These are phyloP conservation scores for Bursaphelenchus okinawaensis DNA, from an alignment of 2,888 invertebrate genomes.

Conservation along the genomic window DNA sequence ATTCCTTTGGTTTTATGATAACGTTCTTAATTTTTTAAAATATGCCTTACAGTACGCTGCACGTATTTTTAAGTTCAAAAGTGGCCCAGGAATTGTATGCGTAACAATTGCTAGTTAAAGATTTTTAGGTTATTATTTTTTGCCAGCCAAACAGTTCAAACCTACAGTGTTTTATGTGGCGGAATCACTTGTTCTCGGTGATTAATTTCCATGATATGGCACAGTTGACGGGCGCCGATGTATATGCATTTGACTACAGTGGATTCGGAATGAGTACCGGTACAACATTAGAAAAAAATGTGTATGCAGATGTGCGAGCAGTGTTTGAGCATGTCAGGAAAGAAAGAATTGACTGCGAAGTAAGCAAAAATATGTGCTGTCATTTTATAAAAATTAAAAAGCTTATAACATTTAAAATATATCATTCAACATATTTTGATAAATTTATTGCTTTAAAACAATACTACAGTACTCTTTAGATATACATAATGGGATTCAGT, in stretches of 20 bases:
- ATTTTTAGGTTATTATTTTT: conserved; percentile 41
- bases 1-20: not conserved
- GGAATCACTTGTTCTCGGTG: not conserved
- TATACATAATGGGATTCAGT: conserved; percentile 45
- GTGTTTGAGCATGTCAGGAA: conserved; percentile 37
- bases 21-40: not conserved
- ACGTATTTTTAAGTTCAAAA: conserved; percentile 29
- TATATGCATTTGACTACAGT: conserved; percentile 46
- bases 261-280: conserved; percentile 47
- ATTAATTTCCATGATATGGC: not conserved
- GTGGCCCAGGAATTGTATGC: too few species aligned
- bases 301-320: conserved; percentile 42
- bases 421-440: too few species aligned
- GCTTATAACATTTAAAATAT: too few species aligned
- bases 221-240: conserved; percentile 19
- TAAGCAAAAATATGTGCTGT: conserved; percentile 3
- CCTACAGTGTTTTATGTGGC: conserved; percentile 24
- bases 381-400: too few species aligned
- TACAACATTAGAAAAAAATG: conserved; percentile 37
- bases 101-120: too few species aligned
- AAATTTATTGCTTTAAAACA: too few species aligned
- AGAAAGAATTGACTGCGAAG: conserved; percentile 29
- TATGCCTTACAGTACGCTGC: not conserved
- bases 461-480: conserved; percentile 26
- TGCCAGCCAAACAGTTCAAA: conserved; percentile 49